These are phyloP conservation scores for Sinodicranocentrus sp. DNA, from an alignment of 2,888 invertebrate species.

Conservation along the genomic window DNA sequence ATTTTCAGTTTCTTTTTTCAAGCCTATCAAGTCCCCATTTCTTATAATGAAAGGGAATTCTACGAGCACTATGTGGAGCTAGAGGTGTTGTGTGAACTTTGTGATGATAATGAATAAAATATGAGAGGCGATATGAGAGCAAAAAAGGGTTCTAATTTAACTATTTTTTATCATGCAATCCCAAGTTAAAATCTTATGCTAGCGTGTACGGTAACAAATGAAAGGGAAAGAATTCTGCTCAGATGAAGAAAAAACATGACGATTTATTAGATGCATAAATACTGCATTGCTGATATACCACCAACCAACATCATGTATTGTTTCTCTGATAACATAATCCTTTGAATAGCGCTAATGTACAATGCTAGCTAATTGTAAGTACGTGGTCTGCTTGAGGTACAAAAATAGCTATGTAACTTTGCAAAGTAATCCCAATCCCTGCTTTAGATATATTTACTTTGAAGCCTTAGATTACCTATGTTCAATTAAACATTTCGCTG, in stretches of 20 bases:
- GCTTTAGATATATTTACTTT: too few species aligned
- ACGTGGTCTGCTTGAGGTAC: too few species aligned
- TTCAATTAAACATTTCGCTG: too few species aligned
- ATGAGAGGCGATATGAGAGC: neutral
- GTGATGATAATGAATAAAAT: constrained; percentile 2
- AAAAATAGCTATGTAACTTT: too few species aligned
- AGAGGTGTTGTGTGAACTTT: constrained; percentile 12
- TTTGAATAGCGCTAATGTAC: neutral
- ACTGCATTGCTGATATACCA: neutral
- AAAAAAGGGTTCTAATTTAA: neutral
- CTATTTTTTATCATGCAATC: constrained; percentile 30
- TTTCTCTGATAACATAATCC: neutral
- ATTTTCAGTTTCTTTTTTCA: constrained; percentile 63
- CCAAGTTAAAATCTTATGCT: neutral
- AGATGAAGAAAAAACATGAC: neutral
- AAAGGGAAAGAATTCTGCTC: constrained; percentile 29
- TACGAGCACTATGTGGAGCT: too few species aligned
- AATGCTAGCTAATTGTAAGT: too few species aligned
- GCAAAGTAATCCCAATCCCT: too few species aligned
- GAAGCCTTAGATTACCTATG: too few species aligned
- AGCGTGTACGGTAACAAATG: constrained; percentile 21
- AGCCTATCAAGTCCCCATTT: constrained; percentile 51
- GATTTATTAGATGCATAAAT: too few species aligned
- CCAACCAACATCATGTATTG: neutral
- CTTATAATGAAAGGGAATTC: constrained; percentile 37